phyloP scores from a whole-genome alignment of 2,113 vertebrate species.

The Chaetops frenatus region DNA sequence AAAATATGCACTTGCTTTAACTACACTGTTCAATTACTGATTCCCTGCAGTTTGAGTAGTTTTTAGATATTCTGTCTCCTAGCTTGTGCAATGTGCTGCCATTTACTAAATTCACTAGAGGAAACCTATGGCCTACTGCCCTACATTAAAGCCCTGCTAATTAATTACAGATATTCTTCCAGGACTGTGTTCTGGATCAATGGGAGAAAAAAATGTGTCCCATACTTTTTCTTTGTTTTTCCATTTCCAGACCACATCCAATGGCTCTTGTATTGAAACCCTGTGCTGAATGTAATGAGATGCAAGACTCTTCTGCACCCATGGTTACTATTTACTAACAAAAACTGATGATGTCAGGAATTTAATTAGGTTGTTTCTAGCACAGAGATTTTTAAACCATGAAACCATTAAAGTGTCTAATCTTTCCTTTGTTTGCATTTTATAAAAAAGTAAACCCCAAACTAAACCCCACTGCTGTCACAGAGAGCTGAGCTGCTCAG shows the following conservation, averaged over 20 bases:
- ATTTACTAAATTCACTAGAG: background rate
- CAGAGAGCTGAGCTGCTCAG: slow-evolving; percentile 28
- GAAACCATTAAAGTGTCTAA: slow-evolving; percentile 65
- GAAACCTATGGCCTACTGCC: slow-evolving; percentile 11
- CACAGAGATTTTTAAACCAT: slow-evolving; percentile 55
- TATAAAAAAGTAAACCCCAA: slow-evolving; percentile 15
- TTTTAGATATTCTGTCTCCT: background rate
- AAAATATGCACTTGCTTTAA: background rate
- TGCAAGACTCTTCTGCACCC: slow-evolving; percentile 44
- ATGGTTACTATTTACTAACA: slow-evolving; percentile 74
- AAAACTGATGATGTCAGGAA: slow-evolving; percentile 70
- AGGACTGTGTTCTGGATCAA: slow-evolving; percentile 14
- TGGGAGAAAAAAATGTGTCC: background rate
- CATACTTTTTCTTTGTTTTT: slow-evolving; percentile 41
- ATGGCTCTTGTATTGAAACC: slow-evolving; percentile 44
- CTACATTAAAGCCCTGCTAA: slow-evolving; percentile 29
- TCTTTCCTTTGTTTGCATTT: slow-evolving; percentile 60
- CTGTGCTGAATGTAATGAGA: slow-evolving; percentile 53
- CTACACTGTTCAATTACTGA: background rate
- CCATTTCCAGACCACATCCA: slow-evolving; percentile 33
- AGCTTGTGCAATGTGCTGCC: background rate
- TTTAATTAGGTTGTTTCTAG: slow-evolving; percentile 71
- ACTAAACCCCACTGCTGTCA: slow-evolving; percentile 23
- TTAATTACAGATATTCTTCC: slow-evolving; percentile 44
- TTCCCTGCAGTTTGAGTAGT: background rate